phyloP scores from a whole-genome alignment of 2,888 invertebrate species.

The Electrophaes corylata region DNA sequence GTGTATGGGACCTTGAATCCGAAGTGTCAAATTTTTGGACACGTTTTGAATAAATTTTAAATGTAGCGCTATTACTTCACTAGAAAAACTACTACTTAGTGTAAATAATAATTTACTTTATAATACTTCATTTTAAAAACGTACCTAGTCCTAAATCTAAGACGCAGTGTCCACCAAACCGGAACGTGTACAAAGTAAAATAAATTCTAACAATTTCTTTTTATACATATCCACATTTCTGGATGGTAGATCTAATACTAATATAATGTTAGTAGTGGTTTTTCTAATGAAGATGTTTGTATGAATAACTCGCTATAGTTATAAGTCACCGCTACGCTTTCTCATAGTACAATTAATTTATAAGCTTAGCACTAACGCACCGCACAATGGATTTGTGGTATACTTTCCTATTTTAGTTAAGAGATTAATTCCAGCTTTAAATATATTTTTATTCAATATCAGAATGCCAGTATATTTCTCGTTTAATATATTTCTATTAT shows the following conservation, averaged over 20 bases:
- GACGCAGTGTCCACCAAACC: constrained; percentile 2
- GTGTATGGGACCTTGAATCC: constrained; percentile 43
- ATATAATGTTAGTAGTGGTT: constrained; percentile 8
- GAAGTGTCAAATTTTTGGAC: constrained; percentile 71
- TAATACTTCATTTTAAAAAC: constrained; percentile 8
- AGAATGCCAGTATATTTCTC: too few relatives aligned
- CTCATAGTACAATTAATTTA: constrained; percentile 64
- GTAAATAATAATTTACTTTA: constrained; percentile 16
- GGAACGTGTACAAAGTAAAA: background rate
- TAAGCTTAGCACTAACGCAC: constrained; percentile 56
- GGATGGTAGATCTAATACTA: background rate
- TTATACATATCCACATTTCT: background rate
- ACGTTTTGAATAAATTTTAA: constrained; percentile 47
- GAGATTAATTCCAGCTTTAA: constrained; percentile 37
- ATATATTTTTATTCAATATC: background rate
- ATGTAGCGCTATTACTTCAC: constrained; percentile 34
- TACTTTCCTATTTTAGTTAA: constrained; percentile 42
- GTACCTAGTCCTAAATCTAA: background rate
- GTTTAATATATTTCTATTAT: too few relatives aligned
- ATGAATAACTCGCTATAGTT: constrained; percentile 40
- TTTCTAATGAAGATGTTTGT: constrained; percentile 41
- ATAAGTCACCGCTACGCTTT: constrained; percentile 64
- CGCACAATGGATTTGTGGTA: constrained; percentile 51
- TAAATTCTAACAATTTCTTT: background rate
- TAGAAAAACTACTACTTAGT: constrained; percentile 24